Evolutionary conservation across 64 coral and sea anemone species (phyloP).

Genomic region (Anthopleura sola): DNA sequence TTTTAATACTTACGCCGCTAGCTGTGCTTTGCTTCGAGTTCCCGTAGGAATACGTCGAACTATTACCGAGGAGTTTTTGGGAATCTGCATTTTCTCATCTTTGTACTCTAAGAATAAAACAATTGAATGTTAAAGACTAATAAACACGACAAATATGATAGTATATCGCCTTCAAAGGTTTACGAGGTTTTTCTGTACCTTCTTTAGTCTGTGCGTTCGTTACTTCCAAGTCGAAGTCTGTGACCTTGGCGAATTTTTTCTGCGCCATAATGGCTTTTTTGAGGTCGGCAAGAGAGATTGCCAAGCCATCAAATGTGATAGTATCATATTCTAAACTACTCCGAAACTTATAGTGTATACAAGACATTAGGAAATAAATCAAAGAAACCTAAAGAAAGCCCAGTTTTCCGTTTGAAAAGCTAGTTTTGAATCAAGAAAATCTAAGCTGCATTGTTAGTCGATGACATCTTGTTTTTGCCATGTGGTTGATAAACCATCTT

Average conservation of each 20-base stretch:
- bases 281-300: conserved; percentile 94
- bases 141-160: neutral
- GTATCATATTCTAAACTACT: conserved; percentile 98
- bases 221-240: conserved; percentile 98
- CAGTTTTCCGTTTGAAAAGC: neutral
- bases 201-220: conserved; percentile 98
- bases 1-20: conserved; percentile 81
- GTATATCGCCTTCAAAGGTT: neutral
- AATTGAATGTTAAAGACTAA: neutral
- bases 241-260: conserved; percentile 90
- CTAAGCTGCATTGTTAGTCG: neutral
- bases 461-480: conserved; percentile 4
- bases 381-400: conserved; percentile 1
- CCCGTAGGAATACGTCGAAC: conserved; percentile 90
- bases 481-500: neutral
- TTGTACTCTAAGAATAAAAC: conserved; percentile 66
- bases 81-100: conserved; percentile 88
- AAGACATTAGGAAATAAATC: conserved; percentile 59
- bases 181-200: conserved; percentile 46
- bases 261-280: conserved; percentile 93
- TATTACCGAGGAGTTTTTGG: conserved; percentile 95
- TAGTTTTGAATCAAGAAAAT: neutral
- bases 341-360: conserved; percentile 99
- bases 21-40: conserved; percentile 80
- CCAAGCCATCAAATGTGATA: conserved; percentile 92